Conservation (phyloP, 2,888 invertebrate genomes). For the Notodonta ziczac region DNA sequence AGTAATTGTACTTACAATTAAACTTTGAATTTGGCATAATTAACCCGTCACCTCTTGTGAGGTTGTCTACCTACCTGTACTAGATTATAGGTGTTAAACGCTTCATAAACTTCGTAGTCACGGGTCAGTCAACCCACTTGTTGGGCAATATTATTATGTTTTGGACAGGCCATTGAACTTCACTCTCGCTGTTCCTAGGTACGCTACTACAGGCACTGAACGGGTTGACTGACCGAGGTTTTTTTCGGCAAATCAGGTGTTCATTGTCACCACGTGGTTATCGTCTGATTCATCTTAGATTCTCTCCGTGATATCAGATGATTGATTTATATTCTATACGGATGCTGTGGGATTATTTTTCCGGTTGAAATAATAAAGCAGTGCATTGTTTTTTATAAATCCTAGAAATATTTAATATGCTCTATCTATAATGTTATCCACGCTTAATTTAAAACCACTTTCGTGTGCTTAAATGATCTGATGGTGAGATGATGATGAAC, state of each 20-base stretch:
- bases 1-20: neutral
- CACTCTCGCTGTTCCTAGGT: slow-evolving; percentile 3
- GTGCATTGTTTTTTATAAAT: no score
- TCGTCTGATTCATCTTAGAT: no score
- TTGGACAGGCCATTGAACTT: neutral
- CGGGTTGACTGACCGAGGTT: slow-evolving; percentile 1
- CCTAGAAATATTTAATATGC: no score
- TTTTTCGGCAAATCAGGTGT: neutral
- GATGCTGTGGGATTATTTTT: slow-evolving; percentile 15
- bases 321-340: slow-evolving; percentile 17
- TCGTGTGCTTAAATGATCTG: no score
- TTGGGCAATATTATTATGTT: slow-evolving; percentile 6
- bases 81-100: neutral
- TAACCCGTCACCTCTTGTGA: neutral
- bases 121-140: slow-evolving; percentile 4
- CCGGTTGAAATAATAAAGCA: no score
- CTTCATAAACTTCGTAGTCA: neutral
- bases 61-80: neutral
- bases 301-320: no score
- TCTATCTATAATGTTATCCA: no score
- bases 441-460: no score
- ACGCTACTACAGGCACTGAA: neutral
- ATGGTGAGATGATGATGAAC: no score
- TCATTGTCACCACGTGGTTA: neutral
- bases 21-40: neutral